Evolutionary conservation across 2,113 vertebrate species (phyloP), one percentile per base, ranked within the genome.

Genomic region (Pavo muticus): DNA sequence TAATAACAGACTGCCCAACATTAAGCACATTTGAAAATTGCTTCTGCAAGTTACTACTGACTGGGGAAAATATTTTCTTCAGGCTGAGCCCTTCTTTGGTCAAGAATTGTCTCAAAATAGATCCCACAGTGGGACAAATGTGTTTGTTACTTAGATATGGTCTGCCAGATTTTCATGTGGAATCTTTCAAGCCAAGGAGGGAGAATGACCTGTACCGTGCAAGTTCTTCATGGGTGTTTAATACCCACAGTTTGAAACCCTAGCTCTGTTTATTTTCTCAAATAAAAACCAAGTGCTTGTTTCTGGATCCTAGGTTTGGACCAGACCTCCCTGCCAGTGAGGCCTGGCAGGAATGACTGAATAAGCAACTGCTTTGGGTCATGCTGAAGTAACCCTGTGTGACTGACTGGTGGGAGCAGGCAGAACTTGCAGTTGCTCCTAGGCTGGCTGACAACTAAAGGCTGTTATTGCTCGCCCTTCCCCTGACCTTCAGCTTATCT

Each of bases 231-330:
- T 83, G 89, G 84, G 94, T 11, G 4, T 91, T 95, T 93, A 95
- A 95, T 91, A 95, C 87, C 94, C 93, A 81, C 91, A 93, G 52
- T 91, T 88, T 95, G 94, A 95, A 95, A 95, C 29, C 13, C 87
- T 95, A 95, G 56, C 91, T 80, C 59, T 95, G 95, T 94, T 96
- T 95, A 77, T 94, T 90, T 94, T 87, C 87, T 94, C 87, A 96
- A 56, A 94, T 69, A 80, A 91, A 94, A 92, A 67, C 63, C 59
- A 71, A 96, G 88, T 30, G 50, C 80, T 37, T 93, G 88, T 88
- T 86, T 96, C 92, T 95, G 94, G 76, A 83, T 90, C 88, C 96
- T 94, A 93, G 92, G 69, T 72, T 95, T 92, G 96, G 95, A 93
- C 61, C 76, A 93, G 95, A 95, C 86, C 83, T 96, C 92, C 92